Percentiles rank a stretch among this genome's conserved stretches.
phyloP scores from a whole-genome alignment of 2,888 invertebrate genomes.

The Andrena bucephala region DNA sequence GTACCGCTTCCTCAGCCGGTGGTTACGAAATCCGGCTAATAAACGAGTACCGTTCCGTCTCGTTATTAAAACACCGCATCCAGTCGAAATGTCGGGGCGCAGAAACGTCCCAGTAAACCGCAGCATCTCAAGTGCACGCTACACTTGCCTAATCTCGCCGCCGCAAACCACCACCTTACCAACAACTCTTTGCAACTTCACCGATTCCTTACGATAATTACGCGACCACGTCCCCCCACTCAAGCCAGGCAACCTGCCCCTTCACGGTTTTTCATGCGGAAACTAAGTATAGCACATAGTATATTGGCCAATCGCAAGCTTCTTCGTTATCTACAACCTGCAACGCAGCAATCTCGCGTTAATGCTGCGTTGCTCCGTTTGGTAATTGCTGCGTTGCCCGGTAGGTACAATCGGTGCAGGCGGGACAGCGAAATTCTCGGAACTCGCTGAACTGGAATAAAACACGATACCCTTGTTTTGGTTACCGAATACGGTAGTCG shows the following conservation, averaged over 20 bases:
- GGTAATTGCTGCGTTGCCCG: neutral
- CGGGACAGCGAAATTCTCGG: too few species aligned
- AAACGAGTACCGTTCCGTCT: slow-evolving; percentile 49
- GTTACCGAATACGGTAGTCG: too few species aligned
- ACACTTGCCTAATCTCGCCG: slow-evolving; percentile 76
- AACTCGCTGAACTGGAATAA: too few species aligned
- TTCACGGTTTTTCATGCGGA: neutral
- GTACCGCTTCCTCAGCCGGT: neutral
- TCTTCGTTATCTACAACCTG: too few species aligned
- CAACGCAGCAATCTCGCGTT: too few species aligned
- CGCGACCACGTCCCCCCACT: neutral
- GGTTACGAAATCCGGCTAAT: slow-evolving; percentile 60
- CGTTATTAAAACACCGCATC: slow-evolving; percentile 63
- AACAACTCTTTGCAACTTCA: slow-evolving; percentile 67
- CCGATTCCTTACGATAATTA: slow-evolving; percentile 81
- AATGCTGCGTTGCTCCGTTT: neutral
- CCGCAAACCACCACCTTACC: slow-evolving; percentile 68
- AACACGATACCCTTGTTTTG: too few species aligned
- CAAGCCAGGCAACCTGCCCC: neutral
- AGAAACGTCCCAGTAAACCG: slow-evolving; percentile 57
- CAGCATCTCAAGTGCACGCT: slow-evolving; percentile 77
- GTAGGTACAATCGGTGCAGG: too few species aligned
- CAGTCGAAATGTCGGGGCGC: slow-evolving; percentile 40
- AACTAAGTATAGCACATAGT: too few species aligned
- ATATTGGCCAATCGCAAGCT: neutral